Conservation (phyloP, 2,113 vertebrate genomes). For the Ictalurus furcatus region DNA sequence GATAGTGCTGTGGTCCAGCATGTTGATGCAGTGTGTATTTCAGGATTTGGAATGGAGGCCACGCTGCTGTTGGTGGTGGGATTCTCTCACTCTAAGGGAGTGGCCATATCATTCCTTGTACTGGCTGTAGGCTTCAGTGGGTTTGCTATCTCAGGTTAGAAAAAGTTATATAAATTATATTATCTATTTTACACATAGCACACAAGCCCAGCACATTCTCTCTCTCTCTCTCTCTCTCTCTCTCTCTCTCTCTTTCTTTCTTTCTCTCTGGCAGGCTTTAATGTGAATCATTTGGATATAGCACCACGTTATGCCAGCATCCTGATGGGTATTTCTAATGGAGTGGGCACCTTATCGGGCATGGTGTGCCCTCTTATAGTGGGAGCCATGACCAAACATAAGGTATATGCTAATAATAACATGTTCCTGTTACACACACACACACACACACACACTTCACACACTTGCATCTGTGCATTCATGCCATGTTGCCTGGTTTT, state of each 20-base stretch:
- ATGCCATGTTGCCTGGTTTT: not conserved
- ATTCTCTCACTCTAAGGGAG: conserved; percentile 84
- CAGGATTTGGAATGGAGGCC: conserved; percentile 92
- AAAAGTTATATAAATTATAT: not conserved
- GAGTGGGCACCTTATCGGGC: conserved; percentile 88
- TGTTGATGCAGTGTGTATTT: conserved; percentile 21
- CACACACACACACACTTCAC: conserved; percentile 3
- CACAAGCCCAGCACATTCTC: not conserved
- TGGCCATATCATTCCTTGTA: conserved; percentile 87
- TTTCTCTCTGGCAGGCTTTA: conserved; percentile 76
- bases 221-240: not conserved
- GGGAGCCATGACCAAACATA: conserved; percentile 95
- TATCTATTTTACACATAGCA: not conserved
- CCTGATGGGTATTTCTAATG: conserved; percentile 93
- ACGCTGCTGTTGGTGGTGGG: conserved; percentile 88
- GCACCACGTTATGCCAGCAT: conserved; percentile 92
- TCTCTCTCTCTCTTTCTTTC: conserved; percentile 1
- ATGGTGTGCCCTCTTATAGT: conserved; percentile 94
- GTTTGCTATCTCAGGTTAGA: conserved; percentile 88
- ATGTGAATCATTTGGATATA: conserved; percentile 91
- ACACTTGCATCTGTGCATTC: not conserved
- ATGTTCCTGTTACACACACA: not conserved
- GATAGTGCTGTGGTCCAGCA: not conserved
- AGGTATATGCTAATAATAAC: conserved; percentile 71
- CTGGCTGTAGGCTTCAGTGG: conserved; percentile 91